A percentile compares a stretch with the other conserved stretches of the same genome.
Evolutionary conservation across 92 coral and sea anemone genomes (phyloP).

Genomic region (Scolanthus callimorphus): DNA sequence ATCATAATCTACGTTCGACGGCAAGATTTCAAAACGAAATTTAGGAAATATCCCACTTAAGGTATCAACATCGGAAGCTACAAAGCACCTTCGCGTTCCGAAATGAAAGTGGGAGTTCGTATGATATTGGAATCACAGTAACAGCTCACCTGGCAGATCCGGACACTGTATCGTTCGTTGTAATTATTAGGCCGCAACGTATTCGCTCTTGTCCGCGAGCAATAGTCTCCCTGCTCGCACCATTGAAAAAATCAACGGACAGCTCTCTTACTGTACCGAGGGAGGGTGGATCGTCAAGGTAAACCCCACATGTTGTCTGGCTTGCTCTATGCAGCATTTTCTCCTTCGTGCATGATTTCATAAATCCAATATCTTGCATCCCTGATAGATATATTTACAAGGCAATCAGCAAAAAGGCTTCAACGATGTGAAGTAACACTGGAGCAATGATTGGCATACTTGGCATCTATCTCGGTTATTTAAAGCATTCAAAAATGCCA

Average conservation of each 20-base stretch:
- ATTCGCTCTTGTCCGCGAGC: slow-evolving; percentile 11
- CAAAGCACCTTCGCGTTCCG: too few relatives aligned
- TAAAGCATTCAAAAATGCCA: too few relatives aligned
- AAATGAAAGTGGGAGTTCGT: too few relatives aligned
- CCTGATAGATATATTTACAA: slow-evolving; percentile 5
- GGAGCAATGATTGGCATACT: too few relatives aligned
- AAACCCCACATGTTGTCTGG: slow-evolving; percentile 8
- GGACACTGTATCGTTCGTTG: slow-evolving; percentile 6
- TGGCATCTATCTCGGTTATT: too few relatives aligned
- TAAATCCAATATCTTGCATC: slow-evolving; percentile 10
- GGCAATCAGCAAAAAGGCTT: too few relatives aligned
- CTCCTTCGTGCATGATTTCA: slow-evolving; percentile 9
- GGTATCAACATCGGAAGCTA: too few relatives aligned
- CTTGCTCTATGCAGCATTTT: slow-evolving; percentile 3
- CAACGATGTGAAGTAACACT: too few relatives aligned
- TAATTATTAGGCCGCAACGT: slow-evolving; percentile 8
- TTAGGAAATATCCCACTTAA: too few relatives aligned
- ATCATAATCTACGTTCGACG: too few relatives aligned
- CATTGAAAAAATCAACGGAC: slow-evolving; percentile 9
- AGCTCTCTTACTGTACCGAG: slow-evolving; percentile 4
- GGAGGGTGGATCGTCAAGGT: slow-evolving; percentile 10
- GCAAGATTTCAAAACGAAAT: too few relatives aligned
- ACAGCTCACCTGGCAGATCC: slow-evolving; percentile 13
- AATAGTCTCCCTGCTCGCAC: slow-evolving; percentile 15
- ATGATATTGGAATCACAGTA: not conserved